Evolutionary conservation across 2,888 invertebrate genomes (phyloP), one percentile per base, ranked within the genome.

Genomic region (Eupithecia centaureata): DNA sequence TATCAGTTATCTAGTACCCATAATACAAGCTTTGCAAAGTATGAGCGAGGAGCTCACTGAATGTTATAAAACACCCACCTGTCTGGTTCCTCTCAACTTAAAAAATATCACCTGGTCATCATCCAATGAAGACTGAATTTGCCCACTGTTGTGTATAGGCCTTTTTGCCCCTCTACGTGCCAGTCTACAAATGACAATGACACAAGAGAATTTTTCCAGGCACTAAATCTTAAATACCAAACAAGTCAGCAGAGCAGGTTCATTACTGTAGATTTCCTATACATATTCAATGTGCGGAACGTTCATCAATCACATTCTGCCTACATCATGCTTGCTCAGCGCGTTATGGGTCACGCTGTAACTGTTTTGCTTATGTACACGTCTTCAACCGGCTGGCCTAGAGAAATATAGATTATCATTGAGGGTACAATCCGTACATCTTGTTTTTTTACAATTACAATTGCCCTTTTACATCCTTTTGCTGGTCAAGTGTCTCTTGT

Each of bases 241-340:
- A 56, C 25, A 62, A 51, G 56, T 18, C 25, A 13, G 18, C 28
- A 35, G n/a, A 57, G 57, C 54, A 38, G 42, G n/a, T 38, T 58
- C 28, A 58, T 25, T n/a, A 67, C 27, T 33, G 27, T n/a, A 56
- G 57, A 25, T n/a, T 51, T 27, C 35, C 27, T 27, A 30, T 62
- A 52, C 54, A 63, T 63, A 59, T 62, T 67, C 58, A 57, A 27
- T 51, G 51, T 33, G 57, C 59, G 79, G 64, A 75, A 71, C 15
- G 25, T 33, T 25, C 42, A 64, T 64, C 66, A 67, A 67, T 67
- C 64, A 70, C 54, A 58, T 67, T 67, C 61, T 68, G 67, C 65
- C 30, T 52, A 62, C 65, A 56, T 63, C 65, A 65, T 42, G 42
- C 58, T 42, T 18, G 38, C 61, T 61, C 38, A 62, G 42, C 54